These are phyloP conservation scores for Tyrophagus putrescentiae DNA, from an alignment of 1,140 invertebrate genomes.

Conservation along the genomic window DNA sequence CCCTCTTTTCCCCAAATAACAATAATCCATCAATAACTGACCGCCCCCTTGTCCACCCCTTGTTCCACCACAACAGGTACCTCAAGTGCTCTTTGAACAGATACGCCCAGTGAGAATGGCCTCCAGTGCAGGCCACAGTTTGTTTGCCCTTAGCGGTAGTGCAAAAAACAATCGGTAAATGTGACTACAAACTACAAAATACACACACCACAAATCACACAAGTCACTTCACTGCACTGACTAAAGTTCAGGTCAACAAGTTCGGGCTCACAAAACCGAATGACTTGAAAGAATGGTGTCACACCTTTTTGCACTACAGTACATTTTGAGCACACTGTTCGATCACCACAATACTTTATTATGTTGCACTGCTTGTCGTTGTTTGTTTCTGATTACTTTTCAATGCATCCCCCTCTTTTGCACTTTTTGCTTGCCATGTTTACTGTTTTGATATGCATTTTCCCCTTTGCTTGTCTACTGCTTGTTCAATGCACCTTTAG, in stretches of 20 bases:
- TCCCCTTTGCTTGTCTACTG: too few species aligned
- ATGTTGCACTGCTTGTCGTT: background rate
- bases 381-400: background rate
- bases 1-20: background rate
- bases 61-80: background rate
- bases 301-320: too few species aligned
- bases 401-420: background rate
- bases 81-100: slow-evolving; percentile 4
- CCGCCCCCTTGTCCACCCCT: background rate
- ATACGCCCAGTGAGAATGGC: slow-evolving; percentile 3
- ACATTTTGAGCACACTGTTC: too few species aligned
- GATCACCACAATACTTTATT: background rate
- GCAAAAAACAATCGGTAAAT: background rate
- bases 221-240: too few species aligned
- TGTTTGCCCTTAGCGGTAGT: slow-evolving; percentile 1
- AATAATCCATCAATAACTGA: background rate
- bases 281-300: too few species aligned
- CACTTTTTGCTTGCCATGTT: background rate
- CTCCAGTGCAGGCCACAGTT: background rate
- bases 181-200: too few species aligned
- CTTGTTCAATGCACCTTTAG: too few species aligned
- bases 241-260: too few species aligned
- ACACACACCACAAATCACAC: too few species aligned
- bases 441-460: too few species aligned
- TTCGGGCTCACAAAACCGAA: too few species aligned